Evolutionary conservation across 2,797 vertebrate genomes (phyloP).

Genomic region (Monodelphis domestica): DNA sequence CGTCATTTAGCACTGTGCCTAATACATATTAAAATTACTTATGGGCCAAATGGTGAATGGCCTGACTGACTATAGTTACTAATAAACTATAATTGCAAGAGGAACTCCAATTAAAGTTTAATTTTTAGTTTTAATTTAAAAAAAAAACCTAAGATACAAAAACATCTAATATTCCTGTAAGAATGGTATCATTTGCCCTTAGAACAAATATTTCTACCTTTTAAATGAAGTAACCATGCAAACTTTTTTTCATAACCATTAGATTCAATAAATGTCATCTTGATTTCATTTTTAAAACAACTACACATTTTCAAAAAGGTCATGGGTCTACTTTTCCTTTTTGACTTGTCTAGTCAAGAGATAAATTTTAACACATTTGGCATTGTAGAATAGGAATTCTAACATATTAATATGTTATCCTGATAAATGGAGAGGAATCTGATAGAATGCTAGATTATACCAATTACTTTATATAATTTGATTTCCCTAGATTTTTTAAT

Average conservation of each 20-base stretch:
- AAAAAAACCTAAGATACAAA: not conserved
- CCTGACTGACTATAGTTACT: not conserved
- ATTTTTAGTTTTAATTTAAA: not conserved
- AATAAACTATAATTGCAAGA: not conserved
- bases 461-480: not conserved
- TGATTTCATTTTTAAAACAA: not conserved
- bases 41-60: not conserved
- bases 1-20: not conserved
- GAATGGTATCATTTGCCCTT: not conserved
- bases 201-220: not conserved
- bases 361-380: not conserved
- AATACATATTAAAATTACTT: not conserved
- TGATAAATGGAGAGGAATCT: not conserved
- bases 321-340: not conserved
- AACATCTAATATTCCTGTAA: not conserved
- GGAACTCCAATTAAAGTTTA: not conserved
- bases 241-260: not conserved
- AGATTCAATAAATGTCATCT: not conserved
- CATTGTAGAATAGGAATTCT: not conserved
- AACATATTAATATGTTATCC: not conserved
- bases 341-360: not conserved
- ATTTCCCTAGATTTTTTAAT: not conserved
- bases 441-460: not conserved
- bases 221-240: not conserved
- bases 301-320: not conserved